These are phyloP conservation scores for Dasysyrphus tricinctus DNA, from an alignment of 2,888 invertebrate genomes.

Conservation along the genomic window DNA sequence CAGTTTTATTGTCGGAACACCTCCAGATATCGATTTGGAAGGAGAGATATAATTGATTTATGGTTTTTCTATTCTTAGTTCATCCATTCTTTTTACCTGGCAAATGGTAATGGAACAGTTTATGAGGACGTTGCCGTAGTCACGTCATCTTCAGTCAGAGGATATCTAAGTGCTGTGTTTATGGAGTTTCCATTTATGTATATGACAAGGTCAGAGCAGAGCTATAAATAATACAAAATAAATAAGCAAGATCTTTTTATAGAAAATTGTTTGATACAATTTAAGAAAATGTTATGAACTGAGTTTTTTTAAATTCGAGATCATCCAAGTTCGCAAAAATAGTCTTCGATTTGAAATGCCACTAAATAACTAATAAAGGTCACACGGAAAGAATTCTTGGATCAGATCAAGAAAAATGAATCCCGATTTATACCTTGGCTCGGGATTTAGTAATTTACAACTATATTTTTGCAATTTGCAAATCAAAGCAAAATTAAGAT, in stretches of 20 bases:
- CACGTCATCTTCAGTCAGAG: background rate
- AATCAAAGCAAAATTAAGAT: no score
- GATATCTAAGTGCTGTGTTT: background rate
- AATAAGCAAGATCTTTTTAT: background rate
- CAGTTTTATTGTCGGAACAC: constrained; percentile 20
- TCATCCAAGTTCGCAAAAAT: no score
- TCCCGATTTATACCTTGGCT: no score
- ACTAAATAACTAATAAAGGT: no score
- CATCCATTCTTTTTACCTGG: constrained; percentile 2
- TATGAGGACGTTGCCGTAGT: constrained; percentile 4
- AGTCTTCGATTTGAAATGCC: no score
- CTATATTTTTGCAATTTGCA: no score
- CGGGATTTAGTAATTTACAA: no score
- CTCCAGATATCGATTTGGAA: background rate
- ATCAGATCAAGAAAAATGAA: no score
- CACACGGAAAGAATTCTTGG: no score
- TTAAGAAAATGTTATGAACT: background rate
- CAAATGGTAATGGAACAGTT: background rate
- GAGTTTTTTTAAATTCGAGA: no score
- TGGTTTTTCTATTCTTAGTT: constrained; percentile 11
- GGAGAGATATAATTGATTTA: constrained; percentile 42
- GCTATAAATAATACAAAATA: background rate
- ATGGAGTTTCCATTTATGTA: background rate
- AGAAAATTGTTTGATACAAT: background rate
- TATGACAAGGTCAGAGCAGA: constrained; percentile 25